Evolutionary conservation across 2,113 vertebrate genomes (phyloP), one percentile per base, ranked within the genome.

Genomic region (Ophiodon elongatus): DNA sequence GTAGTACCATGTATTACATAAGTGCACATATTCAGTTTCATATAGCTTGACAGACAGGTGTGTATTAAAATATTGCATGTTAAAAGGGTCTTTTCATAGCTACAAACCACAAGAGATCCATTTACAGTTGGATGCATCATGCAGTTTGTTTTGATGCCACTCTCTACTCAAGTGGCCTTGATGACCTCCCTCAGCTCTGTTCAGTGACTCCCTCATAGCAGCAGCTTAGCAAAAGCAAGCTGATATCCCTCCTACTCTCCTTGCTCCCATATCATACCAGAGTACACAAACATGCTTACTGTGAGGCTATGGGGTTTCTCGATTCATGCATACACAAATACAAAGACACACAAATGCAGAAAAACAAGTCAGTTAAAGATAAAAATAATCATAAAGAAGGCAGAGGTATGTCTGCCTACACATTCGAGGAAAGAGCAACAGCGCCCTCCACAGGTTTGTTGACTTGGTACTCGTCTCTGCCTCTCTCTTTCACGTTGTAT

Each of bases 401-500:
- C 57, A 82, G 21, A 65, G 15, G 31, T 4, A 9, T 13, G 15
- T 3, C 25, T 11, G 50, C 50, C 2, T 17, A 1, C 17, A 25
- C 15, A n/a, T 33, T 27, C 27, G n/a, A 23, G 5, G 57, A 6
- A 54, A 67, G 75, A 74, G 29, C 81, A 91, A 81, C 75, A 88
- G 8, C 52, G 43, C 87, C 91, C 73, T 65, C 93, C 91, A 41
- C 47, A 84, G 93, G 85, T 45, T 57, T 0, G 14, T 73, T 19
- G 25, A 33, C 2, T 37, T 52, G 3, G 7, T 52, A 11, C 68
- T 43, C 1, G 4, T 9, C 14, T 43, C 25, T 39, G 27, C 6
- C 13, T 29, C 33, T 31, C 10, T 50, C 10, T 50, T 10, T 17
- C 10, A 29, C 21, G 2, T 3, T 27, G 11, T 27, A 35, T 25